Percentiles rank a stretch among this genome's conserved stretches.
phyloP scores from a whole-genome alignment of 2,888 invertebrate species.

The Hydropsyche betteni region DNA sequence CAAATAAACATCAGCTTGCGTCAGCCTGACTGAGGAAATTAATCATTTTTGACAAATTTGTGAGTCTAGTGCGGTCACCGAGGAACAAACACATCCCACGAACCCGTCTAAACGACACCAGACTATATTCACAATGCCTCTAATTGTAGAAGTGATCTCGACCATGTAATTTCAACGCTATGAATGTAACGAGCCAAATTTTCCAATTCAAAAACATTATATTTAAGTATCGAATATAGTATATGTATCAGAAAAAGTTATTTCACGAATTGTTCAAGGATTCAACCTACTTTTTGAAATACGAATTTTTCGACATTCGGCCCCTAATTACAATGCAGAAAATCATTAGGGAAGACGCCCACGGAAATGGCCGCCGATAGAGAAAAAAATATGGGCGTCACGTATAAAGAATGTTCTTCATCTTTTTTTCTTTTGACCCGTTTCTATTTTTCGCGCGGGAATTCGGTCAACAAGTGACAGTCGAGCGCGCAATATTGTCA shows the following conservation, averaged over 20 bases:
- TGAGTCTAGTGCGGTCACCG: slow-evolving; percentile 4
- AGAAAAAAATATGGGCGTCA: not conserved
- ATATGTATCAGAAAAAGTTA: too few species aligned
- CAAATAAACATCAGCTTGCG: slow-evolving; percentile 7
- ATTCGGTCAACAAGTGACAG: slow-evolving; percentile 26
- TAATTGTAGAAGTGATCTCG: too few species aligned
- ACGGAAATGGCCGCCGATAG: not conserved
- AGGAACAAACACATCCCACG: too few species aligned
- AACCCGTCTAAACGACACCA: not conserved
- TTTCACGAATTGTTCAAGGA: too few species aligned
- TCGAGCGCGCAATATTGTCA: slow-evolving; percentile 4
- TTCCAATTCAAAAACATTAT: not conserved
- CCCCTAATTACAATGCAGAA: too few species aligned
- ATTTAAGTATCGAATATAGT: not conserved
- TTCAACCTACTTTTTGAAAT: too few species aligned
- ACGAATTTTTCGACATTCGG: too few species aligned
- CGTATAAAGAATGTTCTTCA: slow-evolving; percentile 17
- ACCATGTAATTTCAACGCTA: too few species aligned
- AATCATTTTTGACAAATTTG: slow-evolving; percentile 31
- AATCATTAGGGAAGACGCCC: too few species aligned
- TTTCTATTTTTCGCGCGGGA: slow-evolving; percentile 13
- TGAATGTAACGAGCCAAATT: not conserved
- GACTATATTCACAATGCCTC: not conserved
- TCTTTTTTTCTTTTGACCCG: not conserved
- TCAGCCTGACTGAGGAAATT: slow-evolving; percentile 10